These are phyloP conservation scores for Amblyteles armatorius DNA, from an alignment of 2,888 invertebrate genomes.

Conservation along the genomic window DNA sequence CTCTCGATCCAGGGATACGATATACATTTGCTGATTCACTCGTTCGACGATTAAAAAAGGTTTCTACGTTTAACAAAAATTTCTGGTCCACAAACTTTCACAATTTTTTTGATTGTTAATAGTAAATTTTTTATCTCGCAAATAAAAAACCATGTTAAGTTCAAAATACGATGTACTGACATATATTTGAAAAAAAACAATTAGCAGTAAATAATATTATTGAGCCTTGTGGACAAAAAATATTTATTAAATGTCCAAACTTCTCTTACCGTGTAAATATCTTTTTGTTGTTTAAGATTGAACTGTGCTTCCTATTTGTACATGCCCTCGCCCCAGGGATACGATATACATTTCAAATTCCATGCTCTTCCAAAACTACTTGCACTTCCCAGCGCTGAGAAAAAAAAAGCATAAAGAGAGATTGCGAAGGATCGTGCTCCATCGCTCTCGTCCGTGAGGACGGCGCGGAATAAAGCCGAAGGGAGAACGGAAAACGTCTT, in stretches of 20 bases:
- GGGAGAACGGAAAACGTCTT: constrained; percentile 44
- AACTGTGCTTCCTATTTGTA: neutral
- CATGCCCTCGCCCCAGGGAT: neutral
- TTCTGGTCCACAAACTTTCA: too few species aligned
- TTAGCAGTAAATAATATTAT: too few species aligned
- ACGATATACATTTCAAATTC: neutral
- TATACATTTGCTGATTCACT: neutral
- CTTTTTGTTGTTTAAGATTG: neutral
- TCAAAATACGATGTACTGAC: too few species aligned
- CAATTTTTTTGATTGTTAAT: too few species aligned
- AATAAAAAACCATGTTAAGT: too few species aligned
- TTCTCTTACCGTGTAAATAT: too few species aligned
- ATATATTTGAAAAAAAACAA: too few species aligned
- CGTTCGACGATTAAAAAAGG: too few species aligned
- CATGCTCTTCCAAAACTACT: constrained; percentile 12
- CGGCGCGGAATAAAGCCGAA: constrained; percentile 10
- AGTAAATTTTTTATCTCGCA: too few species aligned
- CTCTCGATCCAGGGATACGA: neutral
- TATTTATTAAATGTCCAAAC: too few species aligned
- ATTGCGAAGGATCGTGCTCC: constrained; percentile 45
- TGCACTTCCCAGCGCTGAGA: neutral
- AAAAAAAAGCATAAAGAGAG: neutral
- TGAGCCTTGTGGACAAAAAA: too few species aligned
- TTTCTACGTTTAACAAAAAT: too few species aligned
- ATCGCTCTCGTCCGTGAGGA: constrained; percentile 2